Conservation (phyloP, 2,113 vertebrate species). For the Nycticorax nycticorax region DNA sequence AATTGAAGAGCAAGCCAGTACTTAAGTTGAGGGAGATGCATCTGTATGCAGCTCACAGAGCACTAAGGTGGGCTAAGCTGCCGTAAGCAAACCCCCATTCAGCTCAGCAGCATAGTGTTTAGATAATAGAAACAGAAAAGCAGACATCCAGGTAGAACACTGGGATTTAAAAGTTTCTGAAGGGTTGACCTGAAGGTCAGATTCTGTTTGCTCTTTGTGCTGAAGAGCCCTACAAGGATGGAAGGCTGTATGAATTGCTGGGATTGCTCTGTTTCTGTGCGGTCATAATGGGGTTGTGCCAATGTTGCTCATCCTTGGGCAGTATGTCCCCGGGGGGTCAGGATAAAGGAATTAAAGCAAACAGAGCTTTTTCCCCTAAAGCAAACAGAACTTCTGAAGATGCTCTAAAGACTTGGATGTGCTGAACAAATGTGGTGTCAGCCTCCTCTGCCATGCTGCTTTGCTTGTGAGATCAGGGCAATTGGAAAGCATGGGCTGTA, state of each 20-base stretch:
- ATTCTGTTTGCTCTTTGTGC: background rate
- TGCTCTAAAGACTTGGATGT: background rate
- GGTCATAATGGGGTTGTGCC: accelerated
- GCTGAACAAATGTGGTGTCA: background rate
- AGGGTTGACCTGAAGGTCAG: background rate
- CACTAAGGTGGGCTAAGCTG: background rate
- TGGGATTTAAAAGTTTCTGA: background rate
- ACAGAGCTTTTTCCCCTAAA: background rate
- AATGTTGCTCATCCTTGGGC: background rate
- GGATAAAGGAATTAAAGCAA: background rate
- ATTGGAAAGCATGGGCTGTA: background rate
- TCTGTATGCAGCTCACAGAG: background rate
- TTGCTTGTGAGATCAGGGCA: accelerated
- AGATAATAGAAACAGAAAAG: background rate
- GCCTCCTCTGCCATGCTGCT: accelerated
- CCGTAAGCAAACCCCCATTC: accelerated
- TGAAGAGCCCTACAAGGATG: background rate
- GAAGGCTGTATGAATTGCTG: background rate
- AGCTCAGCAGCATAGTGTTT: background rate
- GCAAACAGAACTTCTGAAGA: background rate
- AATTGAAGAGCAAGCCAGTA: background rate
- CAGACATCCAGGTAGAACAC: background rate
- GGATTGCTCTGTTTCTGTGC: accelerated
- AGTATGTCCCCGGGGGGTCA: background rate
- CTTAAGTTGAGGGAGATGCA: background rate